Evolutionary conservation across 2,113 vertebrate species (phyloP).

Genomic region (Azemiops feae): DNA sequence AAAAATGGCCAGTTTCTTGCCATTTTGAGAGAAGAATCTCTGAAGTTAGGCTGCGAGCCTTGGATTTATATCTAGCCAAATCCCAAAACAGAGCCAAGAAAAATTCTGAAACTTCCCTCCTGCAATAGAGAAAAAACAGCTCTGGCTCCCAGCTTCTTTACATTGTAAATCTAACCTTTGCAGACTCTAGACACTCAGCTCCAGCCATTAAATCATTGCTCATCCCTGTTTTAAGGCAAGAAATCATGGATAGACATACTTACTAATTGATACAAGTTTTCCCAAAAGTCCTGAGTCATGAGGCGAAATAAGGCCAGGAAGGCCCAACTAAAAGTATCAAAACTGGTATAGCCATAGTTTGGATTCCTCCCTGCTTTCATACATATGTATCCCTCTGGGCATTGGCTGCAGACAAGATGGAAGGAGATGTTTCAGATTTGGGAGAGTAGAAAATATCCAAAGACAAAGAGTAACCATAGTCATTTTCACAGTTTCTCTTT

Average conservation of each 20-base stretch:
- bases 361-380: constrained; percentile 98
- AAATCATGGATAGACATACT: constrained; percentile 30
- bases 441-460: background rate
- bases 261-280: constrained; percentile 95
- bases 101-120: background rate
- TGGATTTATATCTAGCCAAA: background rate
- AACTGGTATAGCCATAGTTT: constrained; percentile 98
- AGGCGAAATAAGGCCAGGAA: constrained; percentile 96
- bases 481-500: background rate
- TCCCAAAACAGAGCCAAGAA: background rate
- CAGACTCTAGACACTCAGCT: background rate
- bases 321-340: constrained; percentile 97
- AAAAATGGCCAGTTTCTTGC: background rate
- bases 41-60: background rate
- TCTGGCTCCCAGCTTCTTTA: background rate
- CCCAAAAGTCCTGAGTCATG: constrained; percentile 99
- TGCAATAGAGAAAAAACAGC: background rate
- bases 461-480: fast-evolving
- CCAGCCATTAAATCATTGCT: background rate
- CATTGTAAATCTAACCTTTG: background rate
- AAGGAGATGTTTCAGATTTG: background rate
- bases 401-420: constrained; percentile 74
- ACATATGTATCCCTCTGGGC: constrained; percentile 91
- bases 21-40: background rate
- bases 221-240: fast-evolving